phyloP scores from a whole-genome alignment of 2,113 vertebrate species.

The Rallus limicola region DNA sequence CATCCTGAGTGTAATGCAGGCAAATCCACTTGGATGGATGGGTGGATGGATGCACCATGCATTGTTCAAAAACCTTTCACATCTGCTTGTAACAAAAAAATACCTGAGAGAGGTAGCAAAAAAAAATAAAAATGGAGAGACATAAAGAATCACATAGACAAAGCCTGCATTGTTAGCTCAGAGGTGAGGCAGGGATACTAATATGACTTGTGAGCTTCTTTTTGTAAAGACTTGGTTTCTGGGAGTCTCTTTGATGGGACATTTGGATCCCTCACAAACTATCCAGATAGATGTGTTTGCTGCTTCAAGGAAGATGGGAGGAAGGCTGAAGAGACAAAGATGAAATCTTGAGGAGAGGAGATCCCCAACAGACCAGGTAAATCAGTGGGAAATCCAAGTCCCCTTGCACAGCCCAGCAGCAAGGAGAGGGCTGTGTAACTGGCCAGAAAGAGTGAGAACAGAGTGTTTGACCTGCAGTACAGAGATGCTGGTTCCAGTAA shows the following conservation, averaged over 20 bases:
- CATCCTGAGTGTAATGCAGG: background rate
- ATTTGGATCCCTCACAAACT: background rate
- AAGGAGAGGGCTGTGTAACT: background rate
- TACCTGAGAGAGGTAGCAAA: background rate
- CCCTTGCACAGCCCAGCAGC: background rate
- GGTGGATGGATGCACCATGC: background rate
- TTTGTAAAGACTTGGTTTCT: background rate
- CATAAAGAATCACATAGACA: background rate
- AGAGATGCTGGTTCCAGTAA: background rate
- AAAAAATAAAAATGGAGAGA: background rate
- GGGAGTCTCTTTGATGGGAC: background rate
- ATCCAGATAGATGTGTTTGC: background rate
- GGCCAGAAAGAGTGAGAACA: background rate
- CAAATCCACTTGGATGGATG: background rate
- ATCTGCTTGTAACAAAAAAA: background rate
- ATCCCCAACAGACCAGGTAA: background rate
- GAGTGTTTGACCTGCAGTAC: background rate
- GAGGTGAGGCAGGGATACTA: background rate
- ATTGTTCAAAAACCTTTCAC: background rate
- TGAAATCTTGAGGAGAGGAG: too few relatives aligned
- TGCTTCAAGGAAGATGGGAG: background rate
- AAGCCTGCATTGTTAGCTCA: background rate
- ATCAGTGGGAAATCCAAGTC: background rate
- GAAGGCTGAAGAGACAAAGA: background rate
- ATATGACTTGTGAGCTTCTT: background rate